Conservation (phyloP, 2,888 invertebrate genomes). For the Nycteola revayana region DNA sequence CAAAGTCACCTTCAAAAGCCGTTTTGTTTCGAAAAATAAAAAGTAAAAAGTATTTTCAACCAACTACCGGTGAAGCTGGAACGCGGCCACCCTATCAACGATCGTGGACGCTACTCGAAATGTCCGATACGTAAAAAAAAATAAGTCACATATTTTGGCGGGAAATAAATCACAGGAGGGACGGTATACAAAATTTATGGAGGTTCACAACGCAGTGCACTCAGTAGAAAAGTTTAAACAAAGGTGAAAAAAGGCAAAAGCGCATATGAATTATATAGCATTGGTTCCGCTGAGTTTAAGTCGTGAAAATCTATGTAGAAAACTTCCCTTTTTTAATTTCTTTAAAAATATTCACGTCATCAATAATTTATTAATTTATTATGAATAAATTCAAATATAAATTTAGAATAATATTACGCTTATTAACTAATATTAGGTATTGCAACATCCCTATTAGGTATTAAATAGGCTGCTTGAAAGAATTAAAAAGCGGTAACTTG, state of each 20-base stretch:
- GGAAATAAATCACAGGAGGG: slow-evolving; percentile 77
- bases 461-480: too few species aligned
- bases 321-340: too few species aligned
- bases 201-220: slow-evolving; percentile 54
- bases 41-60: slow-evolving; percentile 57
- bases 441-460: too few species aligned
- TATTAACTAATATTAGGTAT: too few species aligned
- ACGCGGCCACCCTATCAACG: slow-evolving; percentile 72
- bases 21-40: slow-evolving; percentile 61
- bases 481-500: too few species aligned
- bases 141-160: slow-evolving; percentile 77
- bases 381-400: too few species aligned
- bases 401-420: too few species aligned
- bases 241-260: slow-evolving; percentile 40
- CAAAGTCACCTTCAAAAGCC: slow-evolving; percentile 50
- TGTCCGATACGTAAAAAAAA: slow-evolving; percentile 66
- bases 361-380: too few species aligned
- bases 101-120: slow-evolving; percentile 78
- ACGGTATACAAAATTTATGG: slow-evolving; percentile 78
- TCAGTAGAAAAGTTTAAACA: slow-evolving; percentile 59
- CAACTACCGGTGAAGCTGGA: slow-evolving; percentile 74
- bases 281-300: slow-evolving; percentile 23
- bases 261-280: slow-evolving; percentile 11
- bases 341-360: too few species aligned
- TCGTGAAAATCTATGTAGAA: too few species aligned